Percentiles rank a stretch among this genome's conserved stretches.
phyloP scores from a whole-genome alignment of 2,888 invertebrate species.

The Drosophila hamatofila region DNA sequence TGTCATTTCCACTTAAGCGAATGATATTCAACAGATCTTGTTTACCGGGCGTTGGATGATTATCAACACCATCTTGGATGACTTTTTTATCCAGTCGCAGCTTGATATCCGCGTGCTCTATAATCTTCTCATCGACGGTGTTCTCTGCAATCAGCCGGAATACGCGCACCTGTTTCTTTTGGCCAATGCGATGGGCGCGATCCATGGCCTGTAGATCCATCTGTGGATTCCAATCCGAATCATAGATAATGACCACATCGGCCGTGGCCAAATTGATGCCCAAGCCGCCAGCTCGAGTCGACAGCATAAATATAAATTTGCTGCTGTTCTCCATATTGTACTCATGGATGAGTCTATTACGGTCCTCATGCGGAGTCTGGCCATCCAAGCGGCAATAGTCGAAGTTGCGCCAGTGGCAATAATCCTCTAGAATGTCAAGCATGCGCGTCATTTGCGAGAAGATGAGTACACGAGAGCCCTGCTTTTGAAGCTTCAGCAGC shows the following conservation, averaged over 20 bases:
- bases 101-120: constrained; percentile 99
- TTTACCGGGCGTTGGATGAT: constrained; percentile 94
- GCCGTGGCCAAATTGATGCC: constrained; percentile 99
- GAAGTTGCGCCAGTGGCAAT: constrained; percentile 94
- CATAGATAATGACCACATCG: constrained; percentile 98
- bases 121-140: constrained; percentile 99
- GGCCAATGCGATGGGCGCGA: constrained; percentile 99
- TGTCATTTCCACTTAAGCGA: constrained; percentile 98
- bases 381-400: constrained; percentile 97
- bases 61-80: constrained; percentile 97
- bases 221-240: constrained; percentile 99
- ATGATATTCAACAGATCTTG: constrained; percentile 99
- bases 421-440: constrained; percentile 98
- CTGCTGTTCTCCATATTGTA: constrained; percentile 95
- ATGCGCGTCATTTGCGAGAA: constrained; percentile 99
- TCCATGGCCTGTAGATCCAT: constrained; percentile 98
- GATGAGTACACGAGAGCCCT: constrained; percentile 96
- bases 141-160: constrained; percentile 98
- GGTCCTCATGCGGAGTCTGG: constrained; percentile 97
- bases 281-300: constrained; percentile 98
- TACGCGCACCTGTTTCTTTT: constrained; percentile 96
- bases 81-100: constrained; percentile 98
- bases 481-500: constrained; percentile 94
- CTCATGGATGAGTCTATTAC: constrained; percentile 97
- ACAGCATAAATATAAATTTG: constrained; percentile 99